Evolutionary conservation across 2,113 vertebrate genomes (phyloP).

Genomic region (Paramisgurnus dabryanus): DNA sequence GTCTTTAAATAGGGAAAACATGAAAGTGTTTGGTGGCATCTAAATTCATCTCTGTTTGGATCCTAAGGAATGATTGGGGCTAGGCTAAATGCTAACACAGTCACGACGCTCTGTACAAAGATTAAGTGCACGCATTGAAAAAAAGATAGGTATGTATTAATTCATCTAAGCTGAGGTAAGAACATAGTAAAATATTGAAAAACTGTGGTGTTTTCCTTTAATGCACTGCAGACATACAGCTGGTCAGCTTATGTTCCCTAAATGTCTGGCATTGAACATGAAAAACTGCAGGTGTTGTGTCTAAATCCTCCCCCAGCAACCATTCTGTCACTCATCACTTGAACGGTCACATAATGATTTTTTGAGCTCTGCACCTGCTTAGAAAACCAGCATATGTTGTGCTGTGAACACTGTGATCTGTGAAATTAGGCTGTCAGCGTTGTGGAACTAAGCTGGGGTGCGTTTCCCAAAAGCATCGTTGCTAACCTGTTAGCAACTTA

Average conservation of each 20-base stretch:
- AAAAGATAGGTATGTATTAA: too few species aligned
- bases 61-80: too few species aligned
- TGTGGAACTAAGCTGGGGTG: neutral
- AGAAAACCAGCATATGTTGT: neutral
- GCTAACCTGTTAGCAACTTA: too few species aligned
- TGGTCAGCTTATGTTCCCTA: constrained; percentile 21
- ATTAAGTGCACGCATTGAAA: too few species aligned
- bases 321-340: constrained; percentile 27
- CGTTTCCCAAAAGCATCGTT: too few species aligned
- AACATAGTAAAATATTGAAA: too few species aligned
- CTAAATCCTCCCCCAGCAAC: constrained; percentile 15
- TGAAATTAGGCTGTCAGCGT: neutral
- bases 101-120: too few species aligned
- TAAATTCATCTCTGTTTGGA: too few species aligned
- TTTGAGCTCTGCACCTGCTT: neutral
- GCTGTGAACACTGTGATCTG: neutral
- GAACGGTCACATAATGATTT: neutral
- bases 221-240: constrained; percentile 27
- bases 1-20: too few species aligned
- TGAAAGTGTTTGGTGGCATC: too few species aligned
- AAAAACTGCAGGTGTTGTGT: constrained; percentile 35
- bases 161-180: too few species aligned
- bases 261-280: constrained; percentile 26
- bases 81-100: too few species aligned
- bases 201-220: neutral